Evolutionary conservation across 2,113 vertebrate species (phyloP).

Genomic region (Platysternon megacephalum): DNA sequence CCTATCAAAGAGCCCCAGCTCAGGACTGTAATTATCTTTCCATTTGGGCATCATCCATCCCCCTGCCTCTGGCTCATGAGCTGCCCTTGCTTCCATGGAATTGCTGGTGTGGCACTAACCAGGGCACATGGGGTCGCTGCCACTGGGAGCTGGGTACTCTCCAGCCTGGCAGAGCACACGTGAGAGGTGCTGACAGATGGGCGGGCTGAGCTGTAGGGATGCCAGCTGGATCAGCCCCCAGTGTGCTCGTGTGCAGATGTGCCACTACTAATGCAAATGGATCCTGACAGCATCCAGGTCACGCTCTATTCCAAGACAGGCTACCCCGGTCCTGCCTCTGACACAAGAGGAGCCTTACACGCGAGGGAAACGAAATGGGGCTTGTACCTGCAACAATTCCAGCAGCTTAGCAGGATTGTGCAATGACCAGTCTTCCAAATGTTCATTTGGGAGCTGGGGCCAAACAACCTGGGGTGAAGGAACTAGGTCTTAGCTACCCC

Average conservation of each 20-base stretch:
- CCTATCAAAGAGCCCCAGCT: neutral
- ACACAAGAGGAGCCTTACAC: neutral
- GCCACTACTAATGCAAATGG: rapidly evolving
- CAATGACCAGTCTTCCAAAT: neutral
- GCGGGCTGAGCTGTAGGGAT: neutral
- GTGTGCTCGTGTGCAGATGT: neutral
- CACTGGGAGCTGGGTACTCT: neutral
- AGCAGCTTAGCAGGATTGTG: neutral
- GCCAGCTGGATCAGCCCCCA: slow-evolving; percentile 13
- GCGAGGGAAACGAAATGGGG: neutral
- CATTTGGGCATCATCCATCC: neutral
- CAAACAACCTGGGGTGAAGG: neutral
- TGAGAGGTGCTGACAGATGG: neutral
- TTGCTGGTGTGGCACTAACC: neutral
- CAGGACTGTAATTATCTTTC: neutral
- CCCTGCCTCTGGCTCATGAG: neutral
- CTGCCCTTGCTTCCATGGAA: neutral
- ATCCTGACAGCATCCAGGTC: neutral
- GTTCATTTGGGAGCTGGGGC: rapidly evolving
- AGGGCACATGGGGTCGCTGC: neutral
- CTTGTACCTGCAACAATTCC: neutral
- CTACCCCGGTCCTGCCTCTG: neutral
- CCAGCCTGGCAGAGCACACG: rapidly evolving
- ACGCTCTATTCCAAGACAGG: neutral
- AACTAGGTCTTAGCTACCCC: neutral